Evolutionary conservation across 2,113 vertebrate genomes (phyloP).

Genomic region (Dendrocopos noguchii): DNA sequence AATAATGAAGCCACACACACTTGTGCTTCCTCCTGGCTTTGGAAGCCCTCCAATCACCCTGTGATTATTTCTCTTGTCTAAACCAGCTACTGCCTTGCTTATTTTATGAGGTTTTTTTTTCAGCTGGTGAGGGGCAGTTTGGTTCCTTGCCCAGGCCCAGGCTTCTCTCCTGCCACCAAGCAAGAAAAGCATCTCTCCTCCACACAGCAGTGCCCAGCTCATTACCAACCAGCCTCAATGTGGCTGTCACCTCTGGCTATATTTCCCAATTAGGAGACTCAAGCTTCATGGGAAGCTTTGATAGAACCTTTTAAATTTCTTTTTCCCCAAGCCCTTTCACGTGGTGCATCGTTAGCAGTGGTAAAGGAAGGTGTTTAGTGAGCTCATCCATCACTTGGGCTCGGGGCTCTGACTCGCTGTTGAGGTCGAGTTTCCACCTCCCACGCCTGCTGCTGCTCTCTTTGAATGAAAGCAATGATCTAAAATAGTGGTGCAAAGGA

Average conservation of each 20-base stretch:
- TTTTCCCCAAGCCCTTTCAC: not conserved
- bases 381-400: constrained; percentile 1
- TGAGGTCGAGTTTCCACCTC: not conserved
- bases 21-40: rapidly evolving
- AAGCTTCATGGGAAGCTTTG: not conserved
- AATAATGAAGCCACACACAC: not conserved
- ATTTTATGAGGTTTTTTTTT: not conserved
- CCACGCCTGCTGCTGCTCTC: not conserved
- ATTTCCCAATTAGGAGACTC: constrained; percentile 8
- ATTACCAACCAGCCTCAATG: not conserved
- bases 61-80: not conserved
- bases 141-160: not conserved
- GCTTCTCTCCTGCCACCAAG: not conserved
- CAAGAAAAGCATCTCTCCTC: not conserved
- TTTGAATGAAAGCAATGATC: not conserved
- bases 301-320: not conserved
- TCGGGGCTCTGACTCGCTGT: not conserved
- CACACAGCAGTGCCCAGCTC: not conserved
- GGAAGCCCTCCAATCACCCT: not conserved
- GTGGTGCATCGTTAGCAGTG: not conserved
- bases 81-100: not conserved
- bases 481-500: not conserved
- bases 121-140: not conserved
- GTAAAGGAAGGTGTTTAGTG: constrained; percentile 9
- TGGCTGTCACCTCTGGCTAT: not conserved